Evolutionary conservation across 2,888 invertebrate genomes (phyloP).

Genomic region (Deilephila porcellus): DNA sequence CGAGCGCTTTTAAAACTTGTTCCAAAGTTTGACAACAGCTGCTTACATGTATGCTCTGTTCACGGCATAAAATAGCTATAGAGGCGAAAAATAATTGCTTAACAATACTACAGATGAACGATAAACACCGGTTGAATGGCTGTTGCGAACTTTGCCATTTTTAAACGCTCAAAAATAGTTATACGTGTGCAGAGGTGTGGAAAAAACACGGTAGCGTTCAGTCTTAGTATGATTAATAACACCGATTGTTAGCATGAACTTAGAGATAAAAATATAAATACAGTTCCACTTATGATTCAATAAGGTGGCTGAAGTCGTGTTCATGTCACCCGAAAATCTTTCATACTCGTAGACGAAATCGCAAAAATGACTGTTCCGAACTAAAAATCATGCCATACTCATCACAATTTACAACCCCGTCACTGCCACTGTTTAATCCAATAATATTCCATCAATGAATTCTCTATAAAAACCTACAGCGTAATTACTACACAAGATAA

Average conservation of each 20-base stretch:
- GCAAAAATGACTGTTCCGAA: too few relatives aligned
- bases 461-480: background rate
- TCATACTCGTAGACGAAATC: too few relatives aligned
- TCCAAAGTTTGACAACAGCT: background rate
- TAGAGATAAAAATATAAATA: too few relatives aligned
- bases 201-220: too few relatives aligned
- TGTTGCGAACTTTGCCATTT: conserved; percentile 8
- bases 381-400: too few relatives aligned
- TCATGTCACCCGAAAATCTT: too few relatives aligned
- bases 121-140: conserved; percentile 10
- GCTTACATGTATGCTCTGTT: conserved; percentile 21
- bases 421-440: background rate
- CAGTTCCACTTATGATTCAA: too few relatives aligned
- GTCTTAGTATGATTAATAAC: too few relatives aligned
- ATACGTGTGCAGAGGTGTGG: background rate
- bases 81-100: conserved; percentile 38
- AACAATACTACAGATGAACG: conserved; percentile 27
- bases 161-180: background rate
- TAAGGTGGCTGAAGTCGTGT: too few relatives aligned
- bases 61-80: conserved; percentile 40
- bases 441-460: background rate
- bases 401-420: too few relatives aligned
- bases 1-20: background rate
- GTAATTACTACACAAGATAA: background rate
- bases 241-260: too few relatives aligned